Base-by-base conservation (phyloP, 2,113 vertebrate species). In the Cisticola juncidis region DNA sequence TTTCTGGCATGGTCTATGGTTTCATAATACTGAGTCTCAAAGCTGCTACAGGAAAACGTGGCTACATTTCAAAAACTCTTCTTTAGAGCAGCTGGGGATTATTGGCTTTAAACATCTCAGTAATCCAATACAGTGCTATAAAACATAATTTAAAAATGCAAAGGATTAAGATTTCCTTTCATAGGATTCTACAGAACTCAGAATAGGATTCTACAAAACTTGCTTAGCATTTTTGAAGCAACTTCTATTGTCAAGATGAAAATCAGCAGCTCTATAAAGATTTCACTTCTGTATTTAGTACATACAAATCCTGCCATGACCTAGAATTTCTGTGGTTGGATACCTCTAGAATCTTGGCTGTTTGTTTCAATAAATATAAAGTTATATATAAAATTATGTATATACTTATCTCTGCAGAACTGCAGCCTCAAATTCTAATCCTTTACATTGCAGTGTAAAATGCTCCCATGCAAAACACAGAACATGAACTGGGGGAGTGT, bases 21-120 rank as follows among this genome's bases (percentile, higher is more conserved):
- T 94, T 93, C 18, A 11, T 92, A 82, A 87, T 40, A 40, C 71
- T 25, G 50, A 85, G 44, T 68, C 60, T 87, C 81, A 79, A 83
- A 91, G 85, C 83, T 87, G 62, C 73, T 73, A 26, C 38, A 79
- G 83, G 68, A 80, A 78, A 95, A 95, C 8, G 24, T 56, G 62
- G 79, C 58, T 87, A 47, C 71, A 33, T 93, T 96, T 90, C 64
- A 95, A 88, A 94, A 81, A 38, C 42, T 88, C 36, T 93, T 88
- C 85, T 95, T 82, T 71, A 65, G 68, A 96, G 94, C 74, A 95
- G 31, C 80, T 81, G 51, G 71, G 83, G 92, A 95, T 97, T 97
- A 94, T 82, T 88, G 45, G 88, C 53, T 95, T 95, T 95, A 95
- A 93, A 85, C 57, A 70, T 85, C 72, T 91, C 76, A 86, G 82